Base-by-base conservation (phyloP, 2,888 invertebrate genomes). In the Autographa gamma region DNA sequence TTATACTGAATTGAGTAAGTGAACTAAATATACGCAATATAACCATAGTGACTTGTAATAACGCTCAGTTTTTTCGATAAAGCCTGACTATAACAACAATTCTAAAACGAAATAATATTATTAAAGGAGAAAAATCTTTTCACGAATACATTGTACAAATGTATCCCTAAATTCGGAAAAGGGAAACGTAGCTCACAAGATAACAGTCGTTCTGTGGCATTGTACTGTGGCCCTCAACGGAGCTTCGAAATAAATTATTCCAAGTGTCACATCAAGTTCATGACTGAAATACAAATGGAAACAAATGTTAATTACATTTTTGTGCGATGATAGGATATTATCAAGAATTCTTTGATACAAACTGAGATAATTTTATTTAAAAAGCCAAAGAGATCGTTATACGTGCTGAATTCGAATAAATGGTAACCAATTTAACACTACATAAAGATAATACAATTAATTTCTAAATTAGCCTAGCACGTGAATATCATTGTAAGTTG, bases 201-300 rank as follows among this genome's bases (percentile, higher is more conserved):
- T 48, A 56, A 56, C 54, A 56, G 25, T 56, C 54, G 54, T 54
- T 11, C 19, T 54, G 19, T 19, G 25, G 25, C 25, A 56, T 56
- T 25, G 54, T 56, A 19, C 73, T 71, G 69, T 52, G 54, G 68
- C 71, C 69, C 77, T 77, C 60, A 54, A 60, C 73, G 63, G 54
- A 68, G 52, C 69, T 71, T 60, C 63, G 32, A 60, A 74, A 83
- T 82, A 83, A 83, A 86, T 87, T 82, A 82, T 84, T 82, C 79
- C 80, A 80, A 84, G 71, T 80, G 81, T 86, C 83, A 82, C 83
- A 81, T 82, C 74, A 60, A 77, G 77, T 75, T 75, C 78, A 80
- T 77, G 84, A 80, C 77, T 70, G 75, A 84, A 87, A 86, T 86
- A 85, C 80, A 79, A 80, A 85, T 85, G 76, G 71, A 62, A 63